Base-by-base conservation (phyloP, 2,797 vertebrate genomes). In the Yasuhikotakia modesta region DNA sequence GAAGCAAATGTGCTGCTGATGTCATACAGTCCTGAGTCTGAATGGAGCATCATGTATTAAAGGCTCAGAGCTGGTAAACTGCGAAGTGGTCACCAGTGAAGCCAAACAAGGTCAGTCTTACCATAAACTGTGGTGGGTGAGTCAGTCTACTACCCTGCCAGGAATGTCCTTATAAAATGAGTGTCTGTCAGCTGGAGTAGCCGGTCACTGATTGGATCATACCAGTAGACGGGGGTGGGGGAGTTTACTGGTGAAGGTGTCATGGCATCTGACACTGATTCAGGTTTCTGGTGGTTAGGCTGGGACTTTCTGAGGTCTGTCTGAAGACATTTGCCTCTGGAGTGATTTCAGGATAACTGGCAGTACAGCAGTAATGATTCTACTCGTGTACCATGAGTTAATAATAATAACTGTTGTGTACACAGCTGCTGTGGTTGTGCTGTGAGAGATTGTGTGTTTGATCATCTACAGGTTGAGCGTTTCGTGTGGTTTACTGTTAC, bases 281-380 rank as follows among this genome's bases (percentile, higher is more conserved):
- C 48, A 39, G 21, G 13, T 52, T 71, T 53, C 30, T 13, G 53
- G 80, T 74, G 73, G 73, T 77, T 66, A 35, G 7, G 46, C 19
- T 30, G 45, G 66, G 76, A 80, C 70, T 84, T 82, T 82, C 48
- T 61, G 27, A 32, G 21, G 17, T 3, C 17, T 67, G 46, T 82
- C n/a, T 64, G 4, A 19, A 58, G 50, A 55, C 22, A 16, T 27
- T 70, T 78, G 32, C 35, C 55, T 66, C 50, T 21, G 27, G 24
- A 7, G 6, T 17, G 50, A 57, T 52, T 39, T 39, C 35, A 6
- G 10, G 35, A 39, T 4, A 39, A 39, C 32, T 35, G 32, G 4
- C 35, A 39, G 35, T 39, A 39, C 35, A 6, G 5, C 10, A 16
- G 7, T 45, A 45, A 45, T 14, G 3, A 48, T 16, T 2, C 6